Percentiles rank a stretch among this genome's conserved stretches.
These are phyloP conservation scores for Gymnothorax javanicus DNA, from an alignment of 2,797 vertebrate species.

Conservation along the genomic window DNA sequence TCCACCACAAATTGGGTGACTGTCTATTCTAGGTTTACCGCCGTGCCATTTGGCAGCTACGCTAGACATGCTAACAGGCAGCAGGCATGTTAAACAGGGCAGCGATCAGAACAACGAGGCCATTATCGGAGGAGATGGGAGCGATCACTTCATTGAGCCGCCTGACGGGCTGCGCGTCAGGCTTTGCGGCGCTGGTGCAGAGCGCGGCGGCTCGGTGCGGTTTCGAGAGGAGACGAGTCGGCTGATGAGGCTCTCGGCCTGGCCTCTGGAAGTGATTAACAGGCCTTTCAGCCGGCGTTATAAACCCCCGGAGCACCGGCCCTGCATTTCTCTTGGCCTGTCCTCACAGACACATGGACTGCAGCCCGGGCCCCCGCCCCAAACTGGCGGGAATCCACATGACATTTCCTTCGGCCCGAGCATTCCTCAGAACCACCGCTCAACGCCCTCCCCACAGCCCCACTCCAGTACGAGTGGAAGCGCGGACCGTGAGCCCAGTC, in stretches of 20 bases:
- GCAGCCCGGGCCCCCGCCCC: not conserved
- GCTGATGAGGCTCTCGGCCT: not conserved
- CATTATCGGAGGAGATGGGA: not conserved
- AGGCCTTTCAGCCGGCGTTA: not conserved
- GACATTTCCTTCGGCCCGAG: not conserved
- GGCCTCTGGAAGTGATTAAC: not conserved
- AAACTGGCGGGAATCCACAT: constrained; percentile 1
- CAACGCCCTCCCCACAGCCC: not conserved
- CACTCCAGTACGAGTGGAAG: not conserved
- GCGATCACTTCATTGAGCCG: not conserved
- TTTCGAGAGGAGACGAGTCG: not conserved
- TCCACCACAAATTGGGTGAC: not conserved
- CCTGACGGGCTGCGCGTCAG: not conserved
- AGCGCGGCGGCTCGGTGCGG: not conserved
- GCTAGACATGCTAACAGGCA: not conserved
- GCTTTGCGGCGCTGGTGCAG: not conserved
- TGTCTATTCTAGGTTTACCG: not conserved
- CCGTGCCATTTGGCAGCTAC: not conserved
- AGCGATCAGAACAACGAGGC: not conserved
- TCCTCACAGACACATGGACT: not conserved
- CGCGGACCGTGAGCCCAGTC: not conserved
- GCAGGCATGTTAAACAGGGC: not conserved
- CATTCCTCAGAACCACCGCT: not conserved
- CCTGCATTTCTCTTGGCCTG: not conserved
- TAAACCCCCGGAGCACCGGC: not conserved